A percentile compares a stretch with the other conserved stretches of the same genome.
phyloP scores from a whole-genome alignment of 2,797 vertebrate species.

The Astyanax mexicanus region DNA sequence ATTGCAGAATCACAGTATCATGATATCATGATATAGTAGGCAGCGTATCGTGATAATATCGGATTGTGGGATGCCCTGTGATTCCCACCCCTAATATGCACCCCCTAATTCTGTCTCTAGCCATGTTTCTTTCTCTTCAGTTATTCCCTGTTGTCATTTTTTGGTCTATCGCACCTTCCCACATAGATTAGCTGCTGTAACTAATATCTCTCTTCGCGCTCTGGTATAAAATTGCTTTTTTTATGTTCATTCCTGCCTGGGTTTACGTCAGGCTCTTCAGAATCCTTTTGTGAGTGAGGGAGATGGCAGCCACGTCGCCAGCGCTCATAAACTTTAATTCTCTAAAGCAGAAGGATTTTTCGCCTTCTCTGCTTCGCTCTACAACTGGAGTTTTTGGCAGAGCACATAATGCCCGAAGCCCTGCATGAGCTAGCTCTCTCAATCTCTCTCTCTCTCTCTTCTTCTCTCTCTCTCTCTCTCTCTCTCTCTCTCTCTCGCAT shows the following conservation, averaged over 20 bases:
- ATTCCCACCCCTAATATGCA: too few species aligned
- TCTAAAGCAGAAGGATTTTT: conserved; percentile 50
- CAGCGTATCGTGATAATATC: too few species aligned
- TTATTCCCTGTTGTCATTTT: conserved; percentile 57
- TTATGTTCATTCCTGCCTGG: conserved; percentile 63
- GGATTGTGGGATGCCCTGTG: too few species aligned
- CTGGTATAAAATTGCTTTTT: conserved; percentile 55
- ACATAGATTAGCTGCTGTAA: conserved; percentile 56
- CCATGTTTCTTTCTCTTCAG: conserved; percentile 15
- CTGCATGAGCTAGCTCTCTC: conserved; percentile 11
- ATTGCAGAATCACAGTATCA: too few species aligned
- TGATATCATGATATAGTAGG: too few species aligned
- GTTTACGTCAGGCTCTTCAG: conserved; percentile 63
- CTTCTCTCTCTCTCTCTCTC: conserved; percentile 4
- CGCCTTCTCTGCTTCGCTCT: conserved; percentile 15
- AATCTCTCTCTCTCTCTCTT: conserved; percentile 8
- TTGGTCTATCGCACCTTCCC: conserved; percentile 61
- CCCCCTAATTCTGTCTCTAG: conserved; percentile 21
- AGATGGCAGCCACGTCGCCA: conserved; percentile 49
- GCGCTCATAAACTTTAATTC: conserved; percentile 68
- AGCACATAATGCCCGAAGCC: conserved; percentile 3
- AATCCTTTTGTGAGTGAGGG: conserved; percentile 62
- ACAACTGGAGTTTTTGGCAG: conserved; percentile 34
- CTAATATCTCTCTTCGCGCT: conserved; percentile 40
- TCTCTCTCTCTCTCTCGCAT: conserved; percentile 23